Base-by-base conservation (phyloP, 1,140 invertebrate genomes). In the Coelopa frigida region DNA sequence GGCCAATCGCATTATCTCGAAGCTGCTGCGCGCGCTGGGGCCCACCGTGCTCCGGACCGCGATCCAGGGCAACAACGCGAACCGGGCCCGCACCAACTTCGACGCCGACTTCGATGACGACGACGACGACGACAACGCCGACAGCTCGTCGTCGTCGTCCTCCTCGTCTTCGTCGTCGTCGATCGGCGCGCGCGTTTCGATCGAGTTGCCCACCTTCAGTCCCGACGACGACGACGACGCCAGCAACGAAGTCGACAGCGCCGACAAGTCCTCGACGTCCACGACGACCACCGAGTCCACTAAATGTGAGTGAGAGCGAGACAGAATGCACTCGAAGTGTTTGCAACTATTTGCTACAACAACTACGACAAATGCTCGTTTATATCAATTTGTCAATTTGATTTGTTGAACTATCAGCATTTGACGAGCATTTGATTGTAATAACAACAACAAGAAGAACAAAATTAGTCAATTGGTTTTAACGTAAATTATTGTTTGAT, bases 1-100 rank as follows among this genome's bases (percentile, higher is more conserved):
- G 72, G 80, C 84, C 67, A 83, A 84, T 73, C 70, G 75, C 67
- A 77, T 86, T 61, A 78, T 80, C 50, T 73, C 79, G 56, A 73
- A 79, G 59, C 58, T 85, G 54, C 75, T 86, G 62, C 77, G 78
- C 53, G 70, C 78, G 21, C 71, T 85, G 56, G 83, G 83, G 10
- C 80, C 82, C 14, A 71, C 78, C 27, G 59, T 85, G 20, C 72
- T 85, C 40, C 73, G 76, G 21, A 68, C 64, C 15, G 64, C 64
- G 24, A 62, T 68, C 11, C 64, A 68, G 47, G 64, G 64, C 8
- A 68, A 68, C 18, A 46, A 29, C n/a, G 61, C 59, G 1, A 65
- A 62, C 37, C 50, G 59, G 24, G 61, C 64, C 23, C 54, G 64
- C 24, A 59, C 57, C 6, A 62, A 51, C 45, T 68, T 68, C 33